Evolutionary conservation across 2,113 vertebrate genomes (phyloP), one percentile per base, ranked within the genome.

Genomic region (Taxidea taxus): DNA sequence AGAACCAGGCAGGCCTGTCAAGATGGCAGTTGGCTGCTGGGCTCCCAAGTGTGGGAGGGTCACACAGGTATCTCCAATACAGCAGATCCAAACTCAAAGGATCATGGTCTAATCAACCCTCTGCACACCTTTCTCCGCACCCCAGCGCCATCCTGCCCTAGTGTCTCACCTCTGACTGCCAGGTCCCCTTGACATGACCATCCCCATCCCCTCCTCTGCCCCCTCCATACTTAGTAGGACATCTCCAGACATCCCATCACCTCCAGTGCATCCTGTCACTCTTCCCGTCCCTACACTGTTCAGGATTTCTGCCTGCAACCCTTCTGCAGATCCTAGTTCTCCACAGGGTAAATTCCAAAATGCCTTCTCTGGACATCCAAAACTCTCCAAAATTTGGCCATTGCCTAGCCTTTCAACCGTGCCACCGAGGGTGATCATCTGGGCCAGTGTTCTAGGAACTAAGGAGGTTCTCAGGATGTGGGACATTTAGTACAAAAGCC

Each of bases 201-300:
- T 5, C 6, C 39, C 66, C 14, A 3, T 21, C 25, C 12, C 47
- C 29, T 31, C 16, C 3, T 29, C 23, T 29, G 60, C 11, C 29
- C 13, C 37, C 29, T 47, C 39, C 49, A 3, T 4, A 8, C 13
- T 70, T 42, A 16, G 9, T 4, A 34, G 4, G 80, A 68, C 1
- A 86, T 10, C 62, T 8, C n/a, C n/a, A n/a, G n/a, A n/a, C n/a
- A n/a, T 11, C 34, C 56, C 0, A 0, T 42, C 4, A 3, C 64
- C 34, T 31, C 75, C 15, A 7, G 34, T 6, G 6, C 9, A 1
- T 3, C 15, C 8, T 13, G 4, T 8, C n/a, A 29, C 15, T 56
- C 25, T 18, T 29, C 56, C 25, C 4, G 3, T 91, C 20, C 6
- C n/a, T 34, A 1, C 39, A 13, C 27, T 21, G 15, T 0, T 1